phyloP scores from a whole-genome alignment of 1,140 invertebrate species.

The Melitaea cinxia region DNA sequence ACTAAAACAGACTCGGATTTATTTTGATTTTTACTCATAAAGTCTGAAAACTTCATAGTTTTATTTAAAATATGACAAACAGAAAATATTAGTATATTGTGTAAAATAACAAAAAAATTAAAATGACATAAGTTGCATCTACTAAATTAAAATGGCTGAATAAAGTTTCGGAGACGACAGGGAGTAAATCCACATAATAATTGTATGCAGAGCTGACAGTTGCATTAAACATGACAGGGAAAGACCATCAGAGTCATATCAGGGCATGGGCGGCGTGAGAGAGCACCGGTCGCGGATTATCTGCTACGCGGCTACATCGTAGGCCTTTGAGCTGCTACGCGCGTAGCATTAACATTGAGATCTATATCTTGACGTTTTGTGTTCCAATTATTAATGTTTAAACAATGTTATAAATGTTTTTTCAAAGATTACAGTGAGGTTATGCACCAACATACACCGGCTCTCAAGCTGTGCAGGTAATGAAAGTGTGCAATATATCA shows the following conservation, averaged over 20 bases:
- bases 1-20: not conserved
- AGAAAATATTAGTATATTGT: too few species aligned
- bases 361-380: constrained; percentile 15
- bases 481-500: constrained; percentile 18
- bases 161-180: constrained; percentile 35
- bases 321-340: constrained; percentile 59
- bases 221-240: constrained; percentile 78
- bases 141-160: constrained; percentile 5
- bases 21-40: too few species aligned
- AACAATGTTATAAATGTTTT: not conserved
- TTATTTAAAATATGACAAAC: too few species aligned
- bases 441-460: not conserved
- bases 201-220: constrained; percentile 63
- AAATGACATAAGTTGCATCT: not conserved
- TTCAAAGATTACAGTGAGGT: not conserved
- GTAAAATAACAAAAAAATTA: too few species aligned
- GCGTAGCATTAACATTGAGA: constrained; percentile 51
- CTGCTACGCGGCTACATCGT: constrained; percentile 70
- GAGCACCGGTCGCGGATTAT: constrained; percentile 72
- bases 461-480: not conserved
- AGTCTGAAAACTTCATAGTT: too few species aligned
- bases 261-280: constrained; percentile 64
- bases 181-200: constrained; percentile 45
- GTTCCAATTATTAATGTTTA: not conserved
- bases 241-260: constrained; percentile 74